Percentiles rank a stretch among this genome's conserved stretches.
Evolutionary conservation across 2,113 vertebrate species (phyloP).

Genomic region (Mesembrinibis cayennensis): DNA sequence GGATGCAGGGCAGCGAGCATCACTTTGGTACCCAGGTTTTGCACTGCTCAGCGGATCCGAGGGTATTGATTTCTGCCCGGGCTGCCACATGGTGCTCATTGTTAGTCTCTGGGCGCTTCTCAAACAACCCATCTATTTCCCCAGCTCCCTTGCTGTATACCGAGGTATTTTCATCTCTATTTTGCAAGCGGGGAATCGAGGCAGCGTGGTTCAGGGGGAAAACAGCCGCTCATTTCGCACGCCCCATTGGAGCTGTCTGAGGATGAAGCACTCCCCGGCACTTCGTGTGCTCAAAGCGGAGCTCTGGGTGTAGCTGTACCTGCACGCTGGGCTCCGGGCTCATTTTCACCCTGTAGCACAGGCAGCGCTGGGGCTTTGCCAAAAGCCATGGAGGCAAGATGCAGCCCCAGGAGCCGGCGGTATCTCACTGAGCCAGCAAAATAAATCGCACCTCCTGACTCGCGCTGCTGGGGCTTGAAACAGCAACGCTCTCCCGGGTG

Average conservation of each 20-base stretch:
- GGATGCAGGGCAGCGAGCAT: neutral
- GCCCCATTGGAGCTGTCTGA: fast-evolving
- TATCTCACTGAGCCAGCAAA: neutral
- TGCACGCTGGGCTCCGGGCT: fast-evolving
- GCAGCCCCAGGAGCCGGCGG: fast-evolving
- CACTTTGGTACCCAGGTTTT: neutral
- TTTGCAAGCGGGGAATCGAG: neutral
- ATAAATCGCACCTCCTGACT: neutral
- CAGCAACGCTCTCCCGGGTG: fast-evolving
- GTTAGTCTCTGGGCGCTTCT: neutral
- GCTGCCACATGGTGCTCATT: fast-evolving
- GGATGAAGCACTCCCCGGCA: neutral
- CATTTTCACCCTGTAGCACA: neutral
- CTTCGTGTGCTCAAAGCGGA: fast-evolving
- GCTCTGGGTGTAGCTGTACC: neutral
- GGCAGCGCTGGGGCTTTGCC: neutral
- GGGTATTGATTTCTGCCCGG: fast-evolving
- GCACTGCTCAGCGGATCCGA: fast-evolving
- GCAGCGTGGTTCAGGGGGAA: neutral
- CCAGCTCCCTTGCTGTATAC: neutral
- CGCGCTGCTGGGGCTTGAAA: neutral
- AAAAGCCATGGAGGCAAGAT: neutral
- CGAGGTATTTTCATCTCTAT: neutral
- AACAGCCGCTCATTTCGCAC: fast-evolving
- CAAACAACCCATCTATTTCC: neutral